Conservation (phyloP, 2,113 vertebrate genomes). For the Podocnemis expansa region DNA sequence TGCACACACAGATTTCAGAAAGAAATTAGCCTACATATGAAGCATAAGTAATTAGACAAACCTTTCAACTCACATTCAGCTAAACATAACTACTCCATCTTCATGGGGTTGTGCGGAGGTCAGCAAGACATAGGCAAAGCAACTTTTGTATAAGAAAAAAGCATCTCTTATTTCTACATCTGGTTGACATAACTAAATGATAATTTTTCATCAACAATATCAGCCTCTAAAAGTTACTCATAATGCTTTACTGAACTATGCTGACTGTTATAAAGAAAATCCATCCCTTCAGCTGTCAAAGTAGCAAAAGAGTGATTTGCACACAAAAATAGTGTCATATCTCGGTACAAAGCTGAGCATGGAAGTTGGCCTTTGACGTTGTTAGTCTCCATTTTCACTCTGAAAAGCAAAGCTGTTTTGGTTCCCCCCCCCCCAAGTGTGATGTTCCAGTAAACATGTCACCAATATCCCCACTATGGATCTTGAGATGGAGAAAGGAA, state of each 20-base stretch:
- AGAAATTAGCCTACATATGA: constrained; percentile 45
- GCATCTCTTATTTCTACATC: background rate
- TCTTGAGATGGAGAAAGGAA: background rate
- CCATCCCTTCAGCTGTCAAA: background rate
- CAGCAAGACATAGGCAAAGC: background rate
- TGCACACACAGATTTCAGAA: constrained; percentile 14
- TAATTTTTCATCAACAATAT: background rate
- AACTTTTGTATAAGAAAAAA: background rate
- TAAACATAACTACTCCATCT: constrained; percentile 6
- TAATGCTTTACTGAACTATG: background rate
- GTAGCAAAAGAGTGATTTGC: background rate
- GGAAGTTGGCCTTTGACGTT: background rate
- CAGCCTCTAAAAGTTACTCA: background rate
- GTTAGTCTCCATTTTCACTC: background rate
- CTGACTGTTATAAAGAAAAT: background rate
- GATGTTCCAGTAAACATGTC: background rate
- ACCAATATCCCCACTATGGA: background rate
- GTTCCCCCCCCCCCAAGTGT: background rate
- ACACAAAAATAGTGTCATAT: fast-evolving
- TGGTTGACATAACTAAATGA: background rate
- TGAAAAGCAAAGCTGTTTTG: background rate
- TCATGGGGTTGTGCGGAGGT: background rate
- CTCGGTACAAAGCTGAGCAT: fast-evolving
- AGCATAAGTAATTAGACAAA: constrained; percentile 33
- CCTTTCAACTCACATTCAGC: background rate